Evolutionary conservation across 2,113 vertebrate genomes (phyloP).

Genomic region (Neodon shergylaensis): DNA sequence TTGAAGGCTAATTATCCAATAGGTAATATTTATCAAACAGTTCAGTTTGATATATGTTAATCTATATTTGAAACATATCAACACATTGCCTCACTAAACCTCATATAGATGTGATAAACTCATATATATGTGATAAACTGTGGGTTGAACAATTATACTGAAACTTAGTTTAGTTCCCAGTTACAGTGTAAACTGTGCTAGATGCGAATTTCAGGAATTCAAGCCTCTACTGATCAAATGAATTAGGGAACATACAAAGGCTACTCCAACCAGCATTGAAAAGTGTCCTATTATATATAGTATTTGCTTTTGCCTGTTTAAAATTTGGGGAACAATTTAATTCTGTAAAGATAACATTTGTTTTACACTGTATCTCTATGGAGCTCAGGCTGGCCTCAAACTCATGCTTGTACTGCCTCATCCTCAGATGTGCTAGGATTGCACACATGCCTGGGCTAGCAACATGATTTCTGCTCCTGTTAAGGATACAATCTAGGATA

Average conservation of each 20-base stretch:
- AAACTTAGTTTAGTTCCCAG: not conserved
- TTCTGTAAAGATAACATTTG: not conserved
- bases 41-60: not conserved
- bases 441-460: not conserved
- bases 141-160: not conserved
- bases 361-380: not conserved
- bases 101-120: slow-evolving; percentile 1
- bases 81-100: not conserved
- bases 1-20: slow-evolving; percentile 15
- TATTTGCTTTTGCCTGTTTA: not conserved
- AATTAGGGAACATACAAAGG: not conserved
- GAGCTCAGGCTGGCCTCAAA: not conserved
- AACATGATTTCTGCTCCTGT: not conserved
- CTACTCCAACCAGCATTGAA: not conserved
- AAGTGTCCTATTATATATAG: not conserved
- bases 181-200: not conserved
- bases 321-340: not conserved
- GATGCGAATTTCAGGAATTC: not conserved
- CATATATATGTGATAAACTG: not conserved
- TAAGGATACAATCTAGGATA: not conserved
- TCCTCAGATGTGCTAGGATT: not conserved
- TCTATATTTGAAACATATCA: not conserved
- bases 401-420: not conserved
- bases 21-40: not conserved
- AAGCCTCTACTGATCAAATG: not conserved